Evolutionary conservation across 2,113 vertebrate genomes (phyloP).

Genomic region (Salvator merianae): DNA sequence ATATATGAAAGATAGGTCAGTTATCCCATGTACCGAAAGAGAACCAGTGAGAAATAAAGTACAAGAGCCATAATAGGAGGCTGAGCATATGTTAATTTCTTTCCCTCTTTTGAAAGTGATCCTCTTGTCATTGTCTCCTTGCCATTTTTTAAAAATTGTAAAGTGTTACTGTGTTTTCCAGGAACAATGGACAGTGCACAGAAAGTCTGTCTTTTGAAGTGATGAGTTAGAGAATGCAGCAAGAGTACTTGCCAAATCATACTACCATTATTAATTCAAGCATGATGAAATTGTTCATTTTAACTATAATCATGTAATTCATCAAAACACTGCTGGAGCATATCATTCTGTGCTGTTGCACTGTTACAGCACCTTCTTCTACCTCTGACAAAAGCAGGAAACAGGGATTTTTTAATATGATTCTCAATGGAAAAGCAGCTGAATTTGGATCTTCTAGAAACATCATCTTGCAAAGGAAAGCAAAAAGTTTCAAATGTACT

Average conservation of each 20-base stretch:
- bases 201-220: conserved; percentile 77
- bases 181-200: conserved; percentile 61
- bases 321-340: conserved; percentile 89
- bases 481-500: conserved; percentile 55
- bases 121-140: conserved; percentile 20
- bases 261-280: conserved; percentile 82
- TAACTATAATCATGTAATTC: conserved; percentile 93
- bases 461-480: conserved; percentile 57
- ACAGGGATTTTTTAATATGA: conserved; percentile 69
- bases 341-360: conserved; percentile 81
- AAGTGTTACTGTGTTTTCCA: conserved; percentile 53
- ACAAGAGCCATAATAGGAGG: conserved; percentile 49
- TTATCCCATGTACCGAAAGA: conserved; percentile 46
- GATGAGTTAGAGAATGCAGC: conserved; percentile 80
- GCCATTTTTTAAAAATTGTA: conserved; percentile 41
- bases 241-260: conserved; percentile 80
- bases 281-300: conserved; percentile 91
- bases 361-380: conserved; percentile 80
- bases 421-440: conserved; percentile 73
- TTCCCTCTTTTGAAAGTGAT: conserved; percentile 52
- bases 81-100: conserved; percentile 50
- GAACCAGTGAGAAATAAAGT: conserved; percentile 55
- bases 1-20: not conserved
- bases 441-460: conserved; percentile 61
- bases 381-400: conserved; percentile 71